phyloP scores from a whole-genome alignment of 2,797 vertebrate species.

The Fistularia tabacaria region DNA sequence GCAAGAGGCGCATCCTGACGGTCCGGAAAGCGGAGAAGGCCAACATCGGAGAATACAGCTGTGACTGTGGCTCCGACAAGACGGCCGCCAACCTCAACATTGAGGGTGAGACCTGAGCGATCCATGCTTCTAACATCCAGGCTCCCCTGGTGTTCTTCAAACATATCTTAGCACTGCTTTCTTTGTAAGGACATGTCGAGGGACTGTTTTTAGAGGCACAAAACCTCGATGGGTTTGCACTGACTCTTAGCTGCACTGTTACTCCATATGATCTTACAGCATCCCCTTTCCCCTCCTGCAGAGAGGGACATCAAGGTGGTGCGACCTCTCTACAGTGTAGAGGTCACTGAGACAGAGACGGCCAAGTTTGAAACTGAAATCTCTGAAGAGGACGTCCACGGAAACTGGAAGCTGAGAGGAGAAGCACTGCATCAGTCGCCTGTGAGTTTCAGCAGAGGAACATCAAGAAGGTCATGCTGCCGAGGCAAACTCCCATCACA shows the following conservation, averaged over 20 bases:
- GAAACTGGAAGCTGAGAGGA: slow-evolving; percentile 94
- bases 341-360: slow-evolving; percentile 90
- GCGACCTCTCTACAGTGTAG: slow-evolving; percentile 89
- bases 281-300: slow-evolving; percentile 38
- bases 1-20: slow-evolving; percentile 87
- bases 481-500: too few relatives aligned
- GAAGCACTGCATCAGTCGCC: slow-evolving; percentile 75
- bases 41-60: slow-evolving; percentile 89
- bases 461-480: too few relatives aligned
- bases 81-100: slow-evolving; percentile 88
- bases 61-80: slow-evolving; percentile 94
- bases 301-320: slow-evolving; percentile 93
- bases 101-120: slow-evolving; percentile 78
- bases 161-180: too few relatives aligned
- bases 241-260: too few relatives aligned
- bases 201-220: not conserved
- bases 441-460: slow-evolving; percentile 33
- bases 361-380: slow-evolving; percentile 97
- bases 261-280: too few relatives aligned
- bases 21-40: slow-evolving; percentile 89
- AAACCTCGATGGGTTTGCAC: too few relatives aligned
- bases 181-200: too few relatives aligned
- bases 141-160: too few relatives aligned
- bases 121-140: too few relatives aligned
- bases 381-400: slow-evolving; percentile 91